Evolutionary conservation across 2,113 vertebrate species (phyloP).

Genomic region (Percina caprodes): DNA sequence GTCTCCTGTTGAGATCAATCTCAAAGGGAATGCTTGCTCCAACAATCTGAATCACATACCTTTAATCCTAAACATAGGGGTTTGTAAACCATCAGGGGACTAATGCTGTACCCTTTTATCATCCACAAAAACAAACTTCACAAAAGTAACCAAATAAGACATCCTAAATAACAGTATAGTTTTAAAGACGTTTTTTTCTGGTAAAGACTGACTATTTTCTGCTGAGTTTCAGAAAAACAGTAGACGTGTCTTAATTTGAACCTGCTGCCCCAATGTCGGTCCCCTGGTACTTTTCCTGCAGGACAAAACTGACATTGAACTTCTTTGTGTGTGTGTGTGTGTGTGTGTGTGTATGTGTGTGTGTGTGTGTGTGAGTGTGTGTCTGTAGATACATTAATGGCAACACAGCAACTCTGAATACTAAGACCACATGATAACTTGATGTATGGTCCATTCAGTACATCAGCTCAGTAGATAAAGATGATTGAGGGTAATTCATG

Average conservation of each 20-base stretch:
- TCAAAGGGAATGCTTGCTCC: not conserved
- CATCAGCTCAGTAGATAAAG: not conserved
- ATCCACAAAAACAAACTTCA: not conserved
- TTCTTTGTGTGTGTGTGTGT: not conserved
- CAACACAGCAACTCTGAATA: conserved; percentile 3
- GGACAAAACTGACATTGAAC: conserved; percentile 13
- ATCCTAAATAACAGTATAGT: not conserved
- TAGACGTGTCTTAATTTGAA: conserved; percentile 36
- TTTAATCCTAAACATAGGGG: not conserved
- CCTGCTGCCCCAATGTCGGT: conserved; percentile 30
- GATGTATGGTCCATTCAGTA: not conserved
- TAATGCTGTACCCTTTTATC: not conserved
- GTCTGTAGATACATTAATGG: conserved; percentile 6
- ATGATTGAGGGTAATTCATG: not conserved
- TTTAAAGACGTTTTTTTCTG: conserved; percentile 16
- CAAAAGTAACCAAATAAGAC: not conserved
- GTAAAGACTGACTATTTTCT: conserved; percentile 1
- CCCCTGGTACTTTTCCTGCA: conserved; percentile 36
- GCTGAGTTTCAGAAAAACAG: conserved; percentile 13
- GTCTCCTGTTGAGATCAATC: not conserved
- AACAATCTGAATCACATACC: not conserved
- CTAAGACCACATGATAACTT: not conserved
- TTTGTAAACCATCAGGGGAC: not conserved
- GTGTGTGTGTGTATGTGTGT: not conserved
- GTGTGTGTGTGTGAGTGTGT: conserved; percentile 18